Base-by-base conservation (phyloP, 1,140 invertebrate species). In the Euura lappo region DNA sequence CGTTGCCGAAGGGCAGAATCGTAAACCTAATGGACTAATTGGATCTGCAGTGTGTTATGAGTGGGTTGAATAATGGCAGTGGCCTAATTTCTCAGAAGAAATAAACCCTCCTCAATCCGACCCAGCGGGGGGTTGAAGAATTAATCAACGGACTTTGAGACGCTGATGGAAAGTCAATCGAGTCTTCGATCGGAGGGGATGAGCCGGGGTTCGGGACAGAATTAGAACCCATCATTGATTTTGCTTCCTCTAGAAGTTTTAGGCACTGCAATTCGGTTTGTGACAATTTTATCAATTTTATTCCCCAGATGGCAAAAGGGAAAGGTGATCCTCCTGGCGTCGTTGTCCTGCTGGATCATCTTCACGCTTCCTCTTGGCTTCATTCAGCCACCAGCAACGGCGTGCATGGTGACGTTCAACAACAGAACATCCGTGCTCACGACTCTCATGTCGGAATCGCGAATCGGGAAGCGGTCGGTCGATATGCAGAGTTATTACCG, bases 331-430 rank as follows among this genome's bases (percentile, higher is more conserved):
- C 88, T 99, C 51, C 85, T 99, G n/a, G 94, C 94, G 51, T 98
- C 98, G 0, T 87, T 99, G 10, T 91, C 94, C 4, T 96, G 95
- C 71, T 99, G 98, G 97, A 96, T 99, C 45, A 91, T 99, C 10
- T 99, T 99, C 87, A 99, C 98, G 6, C 89, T 99, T 68, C 96
- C 97, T 0, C 86, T 99, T 75, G 97, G 97, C 44, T 98, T 98
- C 82, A 95, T 99, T 72, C 94, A 98, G 81, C 98, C 98, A 1
- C 93, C 95, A 6, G 94, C 97, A 1, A 94, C 96, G 11, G 94
- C 93, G 6, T 99, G 98, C 84, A 90, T 96, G 77, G 89, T 94
- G 46, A 89, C 90, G 2, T 88, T 90, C 68, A 98, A 99, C 87
- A 88, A 90, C 42, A 94, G 93, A 0, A 89, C 92, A 46, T 89